phyloP scores from a whole-genome alignment of 1,140 invertebrate species.

The Dendrolimus punctatus region DNA sequence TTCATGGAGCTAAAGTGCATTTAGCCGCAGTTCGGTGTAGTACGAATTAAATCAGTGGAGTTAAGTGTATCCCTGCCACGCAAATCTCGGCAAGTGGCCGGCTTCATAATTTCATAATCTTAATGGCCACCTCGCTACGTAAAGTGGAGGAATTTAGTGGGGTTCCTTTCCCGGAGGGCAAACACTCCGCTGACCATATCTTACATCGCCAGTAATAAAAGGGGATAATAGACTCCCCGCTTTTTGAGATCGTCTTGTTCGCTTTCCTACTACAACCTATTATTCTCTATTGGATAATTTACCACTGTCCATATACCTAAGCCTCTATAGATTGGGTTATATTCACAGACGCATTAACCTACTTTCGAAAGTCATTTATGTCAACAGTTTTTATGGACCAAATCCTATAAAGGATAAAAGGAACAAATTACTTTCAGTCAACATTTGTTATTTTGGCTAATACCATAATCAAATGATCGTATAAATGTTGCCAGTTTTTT shows the following conservation, averaged over 20 bases:
- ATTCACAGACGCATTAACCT: too few relatives aligned
- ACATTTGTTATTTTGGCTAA: too few relatives aligned
- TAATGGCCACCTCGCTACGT: slow-evolving; percentile 49
- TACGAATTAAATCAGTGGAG: slow-evolving; percentile 30
- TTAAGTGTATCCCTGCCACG: slow-evolving; percentile 31
- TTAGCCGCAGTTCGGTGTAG: slow-evolving; percentile 12
- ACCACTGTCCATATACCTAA: slow-evolving; percentile 6
- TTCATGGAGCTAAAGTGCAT: slow-evolving; percentile 14
- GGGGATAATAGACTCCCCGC: slow-evolving; percentile 14
- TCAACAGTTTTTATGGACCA: too few relatives aligned
- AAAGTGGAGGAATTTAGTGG: slow-evolving; percentile 56
- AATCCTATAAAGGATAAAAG: too few relatives aligned
- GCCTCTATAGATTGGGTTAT: too few relatives aligned
- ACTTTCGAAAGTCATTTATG: too few relatives aligned
- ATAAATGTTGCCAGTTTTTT: too few relatives aligned
- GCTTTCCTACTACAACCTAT: slow-evolving; percentile 11
- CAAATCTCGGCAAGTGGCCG: slow-evolving; percentile 43
- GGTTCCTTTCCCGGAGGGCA: slow-evolving; percentile 32
- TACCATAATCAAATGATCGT: too few relatives aligned
- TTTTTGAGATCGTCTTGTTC: slow-evolving; percentile 17
- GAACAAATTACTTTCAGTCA: too few relatives aligned
- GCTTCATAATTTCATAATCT: slow-evolving; percentile 66
- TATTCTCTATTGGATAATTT: slow-evolving; percentile 11
- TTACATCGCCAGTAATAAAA: slow-evolving; percentile 28
- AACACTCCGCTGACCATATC: slow-evolving; percentile 53